Evolutionary conservation across 2,797 vertebrate genomes (phyloP).

Genomic region (Schizopygopsis malacanthus): DNA sequence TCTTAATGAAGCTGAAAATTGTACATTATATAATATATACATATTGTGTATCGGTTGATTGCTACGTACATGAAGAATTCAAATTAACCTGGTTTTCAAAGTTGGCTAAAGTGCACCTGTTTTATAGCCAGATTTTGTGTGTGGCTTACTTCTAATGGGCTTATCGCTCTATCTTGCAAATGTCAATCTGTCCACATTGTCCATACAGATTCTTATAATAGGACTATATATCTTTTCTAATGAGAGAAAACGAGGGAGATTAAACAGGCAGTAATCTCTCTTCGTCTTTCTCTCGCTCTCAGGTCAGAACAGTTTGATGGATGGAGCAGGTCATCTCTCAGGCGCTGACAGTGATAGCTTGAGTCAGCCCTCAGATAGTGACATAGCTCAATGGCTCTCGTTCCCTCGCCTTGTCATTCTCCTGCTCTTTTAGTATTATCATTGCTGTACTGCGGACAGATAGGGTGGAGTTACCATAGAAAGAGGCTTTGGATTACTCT

Average conservation of each 20-base stretch:
- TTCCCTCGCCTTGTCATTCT: slow-evolving; percentile 38
- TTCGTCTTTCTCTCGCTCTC: slow-evolving; percentile 32
- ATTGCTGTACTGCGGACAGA: slow-evolving; percentile 45
- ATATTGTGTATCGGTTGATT: background rate
- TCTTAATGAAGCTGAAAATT: background rate
- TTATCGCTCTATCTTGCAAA: slow-evolving; percentile 39
- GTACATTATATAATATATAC: background rate
- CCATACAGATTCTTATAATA: slow-evolving; percentile 60
- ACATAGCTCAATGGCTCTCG: slow-evolving; percentile 58
- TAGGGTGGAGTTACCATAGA: slow-evolving; percentile 57
- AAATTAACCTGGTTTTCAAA: background rate
- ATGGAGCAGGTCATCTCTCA: slow-evolving; percentile 66
- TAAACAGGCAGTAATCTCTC: slow-evolving; percentile 56
- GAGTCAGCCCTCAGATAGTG: slow-evolving; percentile 66
- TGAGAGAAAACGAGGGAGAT: slow-evolving; percentile 52
- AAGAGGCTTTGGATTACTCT: slow-evolving; percentile 5
- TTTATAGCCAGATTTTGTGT: slow-evolving; percentile 5
- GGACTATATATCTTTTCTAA: slow-evolving; percentile 62
- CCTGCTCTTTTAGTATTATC: slow-evolving; percentile 41
- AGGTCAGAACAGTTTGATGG: slow-evolving; percentile 62
- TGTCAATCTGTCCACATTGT: slow-evolving; percentile 31
- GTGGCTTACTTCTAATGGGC: slow-evolving; percentile 54
- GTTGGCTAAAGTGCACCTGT: background rate
- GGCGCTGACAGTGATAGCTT: slow-evolving; percentile 70
- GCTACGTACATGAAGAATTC: background rate